Evolutionary conservation across 2,888 invertebrate species (phyloP).

Genomic region (Tenthredo livida): DNA sequence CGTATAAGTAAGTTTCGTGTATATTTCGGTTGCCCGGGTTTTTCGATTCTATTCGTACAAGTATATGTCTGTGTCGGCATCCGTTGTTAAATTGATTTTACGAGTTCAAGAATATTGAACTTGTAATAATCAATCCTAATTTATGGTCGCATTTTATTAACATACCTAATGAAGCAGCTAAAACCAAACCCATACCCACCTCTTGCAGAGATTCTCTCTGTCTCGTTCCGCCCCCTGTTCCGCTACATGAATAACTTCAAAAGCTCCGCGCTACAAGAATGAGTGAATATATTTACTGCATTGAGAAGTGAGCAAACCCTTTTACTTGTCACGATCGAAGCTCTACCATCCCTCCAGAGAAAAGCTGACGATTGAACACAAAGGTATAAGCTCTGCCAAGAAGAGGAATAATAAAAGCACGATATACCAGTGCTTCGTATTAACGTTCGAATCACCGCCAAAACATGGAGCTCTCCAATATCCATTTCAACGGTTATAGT

Average conservation of each 20-base stretch:
- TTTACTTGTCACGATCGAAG: not conserved
- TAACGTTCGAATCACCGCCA: not conserved
- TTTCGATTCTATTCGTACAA: slow-evolving; percentile 32
- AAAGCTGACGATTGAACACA: not conserved
- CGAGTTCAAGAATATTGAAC: slow-evolving; percentile 44
- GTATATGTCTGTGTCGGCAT: not conserved
- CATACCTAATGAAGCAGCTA: slow-evolving; percentile 75
- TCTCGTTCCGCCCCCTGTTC: not conserved
- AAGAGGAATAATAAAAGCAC: not conserved
- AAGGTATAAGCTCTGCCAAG: not conserved
- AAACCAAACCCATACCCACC: slow-evolving; percentile 56
- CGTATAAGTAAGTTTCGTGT: slow-evolving; percentile 1
- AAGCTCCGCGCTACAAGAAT: slow-evolving; percentile 20
- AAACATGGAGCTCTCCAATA: not conserved
- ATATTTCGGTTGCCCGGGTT: not conserved
- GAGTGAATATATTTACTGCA: slow-evolving; percentile 27
- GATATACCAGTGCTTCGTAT: not conserved
- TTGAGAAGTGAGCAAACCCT: not conserved
- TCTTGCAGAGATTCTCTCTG: slow-evolving; percentile 16
- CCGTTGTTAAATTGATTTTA: slow-evolving; percentile 48
- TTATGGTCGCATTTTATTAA: slow-evolving; percentile 75
- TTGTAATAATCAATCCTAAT: slow-evolving; percentile 72
- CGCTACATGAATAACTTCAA: not conserved
- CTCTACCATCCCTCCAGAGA: not conserved
- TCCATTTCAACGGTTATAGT: not conserved